Conservation (phyloP, 2,113 vertebrate species). For the Myrmecobius fasciatus region DNA sequence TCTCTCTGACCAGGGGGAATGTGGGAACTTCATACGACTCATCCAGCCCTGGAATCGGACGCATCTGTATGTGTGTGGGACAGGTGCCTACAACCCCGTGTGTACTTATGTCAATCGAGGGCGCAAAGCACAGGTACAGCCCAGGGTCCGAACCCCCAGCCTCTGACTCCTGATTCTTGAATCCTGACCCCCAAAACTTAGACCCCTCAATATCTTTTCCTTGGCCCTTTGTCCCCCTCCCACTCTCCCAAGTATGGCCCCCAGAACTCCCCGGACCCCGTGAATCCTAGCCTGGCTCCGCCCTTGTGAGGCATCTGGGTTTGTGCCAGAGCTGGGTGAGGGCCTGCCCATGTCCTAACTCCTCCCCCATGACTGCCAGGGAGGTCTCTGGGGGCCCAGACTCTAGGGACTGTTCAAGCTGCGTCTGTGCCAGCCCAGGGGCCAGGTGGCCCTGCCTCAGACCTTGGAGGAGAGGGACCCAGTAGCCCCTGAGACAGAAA, state of each 20-base stretch:
- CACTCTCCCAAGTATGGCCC: background rate
- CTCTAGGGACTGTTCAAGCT: background rate
- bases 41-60: conserved; percentile 99
- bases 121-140: conserved; percentile 95
- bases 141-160: background rate
- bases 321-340: background rate
- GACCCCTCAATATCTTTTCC: background rate
- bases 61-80: conserved; percentile 97
- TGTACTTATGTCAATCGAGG: conserved; percentile 97
- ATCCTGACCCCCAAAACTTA: background rate
- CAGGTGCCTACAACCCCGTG: conserved; percentile 97
- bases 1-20: conserved; percentile 91
- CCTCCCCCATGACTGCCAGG: background rate
- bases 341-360: background rate
- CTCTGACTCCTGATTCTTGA: background rate
- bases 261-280: background rate
- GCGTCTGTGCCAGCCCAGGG: background rate
- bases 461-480: background rate
- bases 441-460: background rate
- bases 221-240: background rate
- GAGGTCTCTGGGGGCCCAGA: background rate
- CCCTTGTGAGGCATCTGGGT: background rate
- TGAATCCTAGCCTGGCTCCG: background rate
- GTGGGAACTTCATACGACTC: conserved; percentile 98
- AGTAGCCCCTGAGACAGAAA: background rate